phyloP scores from a whole-genome alignment of 2,888 invertebrate species.

The Drosophila phalerata region DNA sequence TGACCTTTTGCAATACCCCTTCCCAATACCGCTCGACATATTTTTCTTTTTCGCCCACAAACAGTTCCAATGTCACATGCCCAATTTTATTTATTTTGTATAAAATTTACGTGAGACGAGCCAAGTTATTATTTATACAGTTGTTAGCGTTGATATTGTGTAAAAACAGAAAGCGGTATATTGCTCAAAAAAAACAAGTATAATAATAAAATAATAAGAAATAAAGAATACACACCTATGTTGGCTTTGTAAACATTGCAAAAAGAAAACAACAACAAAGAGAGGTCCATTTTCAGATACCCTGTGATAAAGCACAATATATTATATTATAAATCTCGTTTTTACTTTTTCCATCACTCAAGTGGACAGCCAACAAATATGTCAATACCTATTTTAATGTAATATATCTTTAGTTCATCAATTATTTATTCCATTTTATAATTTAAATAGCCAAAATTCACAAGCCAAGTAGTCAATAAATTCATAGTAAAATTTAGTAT shows the following conservation, averaged over 20 bases:
- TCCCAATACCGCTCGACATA: neutral
- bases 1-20: neutral
- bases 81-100: conserved; percentile 35
- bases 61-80: neutral
- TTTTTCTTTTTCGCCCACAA: neutral
- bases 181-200: neutral
- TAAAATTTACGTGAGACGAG: conserved; percentile 16
- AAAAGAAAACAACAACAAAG: neutral
- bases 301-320: neutral
- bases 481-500: neutral
- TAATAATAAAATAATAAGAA: neutral
- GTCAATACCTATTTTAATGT: neutral
- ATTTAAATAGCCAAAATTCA: neutral
- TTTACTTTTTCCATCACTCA: neutral
- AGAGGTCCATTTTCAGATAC: conserved; percentile 1
- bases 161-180: conserved; percentile 20
- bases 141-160: conserved; percentile 31
- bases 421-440: neutral
- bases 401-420: neutral
- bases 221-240: conserved; percentile 18
- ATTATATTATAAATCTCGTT: neutral
- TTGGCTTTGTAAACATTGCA: conserved; percentile 26
- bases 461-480: neutral
- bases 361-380: neutral
- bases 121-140: conserved; percentile 46